Evolutionary conservation across 92 coral and sea anemone species (phyloP), one percentile per base, ranked within the genome.

Genomic region (Heliopora coerulea): DNA sequence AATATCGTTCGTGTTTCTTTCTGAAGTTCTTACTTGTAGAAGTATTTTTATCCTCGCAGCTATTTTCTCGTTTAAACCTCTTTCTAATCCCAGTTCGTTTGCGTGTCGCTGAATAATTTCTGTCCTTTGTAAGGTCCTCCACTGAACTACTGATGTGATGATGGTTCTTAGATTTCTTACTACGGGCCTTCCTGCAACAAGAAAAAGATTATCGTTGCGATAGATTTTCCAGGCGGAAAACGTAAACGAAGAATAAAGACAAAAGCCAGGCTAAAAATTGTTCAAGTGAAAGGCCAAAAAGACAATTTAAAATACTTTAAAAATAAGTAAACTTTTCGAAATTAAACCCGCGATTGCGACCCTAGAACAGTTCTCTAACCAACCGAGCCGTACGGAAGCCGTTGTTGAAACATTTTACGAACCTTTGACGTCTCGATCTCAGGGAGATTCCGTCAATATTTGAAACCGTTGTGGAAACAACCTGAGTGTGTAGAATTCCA

Each of bases 401-500:
- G n/a, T n/a, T n/a, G n/a, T n/a, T n/a, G n/a, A n/a, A n/a, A n/a
- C n/a, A n/a, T n/a, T n/a, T n/a, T n/a, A n/a, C n/a, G n/a, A n/a
- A 67, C 74, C 74, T 24, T 49, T 27, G 34, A 12, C 57, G 25
- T 3, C 74, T 49, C 21, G 74, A 67, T 39, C 58, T 49, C 32
- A 67, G 31, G 0, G 74, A 67, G 8, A 67, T 67, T 1, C 74
- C 74, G 15, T 67, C 74, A 42, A 67, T 29, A 49, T 67, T 67
- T 41, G 87, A 82, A 42, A 89, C 97, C 8, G 97, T 92, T 13
- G 74, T 42, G 11, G 97, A 92, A 9, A 92, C 97, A 82, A 92
- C 86, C 69, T 92, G 91, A 57, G 88, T 87, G 74, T 89, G 92
- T 7, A 92, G 82, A 13, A 88, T 91, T 15, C 97, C 97, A 30